A percentile compares a stretch with the other conserved stretches of the same genome.
Evolutionary conservation across 1,140 invertebrate species (phyloP).

Genomic region (Kradibia gibbosae): DNA sequence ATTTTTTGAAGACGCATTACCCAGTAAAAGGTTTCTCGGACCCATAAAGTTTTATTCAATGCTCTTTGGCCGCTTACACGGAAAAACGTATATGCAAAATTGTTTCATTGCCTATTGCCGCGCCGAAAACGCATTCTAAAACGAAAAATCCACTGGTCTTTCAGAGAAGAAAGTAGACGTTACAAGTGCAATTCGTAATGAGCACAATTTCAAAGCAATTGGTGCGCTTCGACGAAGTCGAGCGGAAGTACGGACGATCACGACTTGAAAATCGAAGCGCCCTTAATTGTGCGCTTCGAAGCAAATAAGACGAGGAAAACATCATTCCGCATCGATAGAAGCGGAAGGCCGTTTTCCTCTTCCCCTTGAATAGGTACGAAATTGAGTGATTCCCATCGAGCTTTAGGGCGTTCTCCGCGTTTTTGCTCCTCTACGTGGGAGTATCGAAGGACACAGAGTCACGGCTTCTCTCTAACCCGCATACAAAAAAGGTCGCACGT

Average conservation of each 20-base stretch:
- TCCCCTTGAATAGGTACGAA: not conserved
- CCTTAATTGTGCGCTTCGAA: not conserved
- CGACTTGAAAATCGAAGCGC: not conserved
- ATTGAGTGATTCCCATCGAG: not conserved
- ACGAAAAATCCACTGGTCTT: not conserved
- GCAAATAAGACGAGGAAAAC: no score
- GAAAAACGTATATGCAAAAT: slow-evolving; percentile 28
- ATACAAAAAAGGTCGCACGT: slow-evolving; percentile 9
- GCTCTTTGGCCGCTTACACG: slow-evolving; percentile 9
- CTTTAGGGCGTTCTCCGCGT: not conserved
- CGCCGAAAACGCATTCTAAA: slow-evolving; percentile 9
- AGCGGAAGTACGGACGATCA: not conserved
- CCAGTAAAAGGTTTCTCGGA: slow-evolving; percentile 42
- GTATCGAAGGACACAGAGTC: not conserved
- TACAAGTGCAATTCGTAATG: not conserved
- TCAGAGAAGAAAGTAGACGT: slow-evolving; percentile 15
- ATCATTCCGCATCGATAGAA: no score
- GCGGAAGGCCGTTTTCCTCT: no score
- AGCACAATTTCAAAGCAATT: not conserved
- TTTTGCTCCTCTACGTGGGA: not conserved
- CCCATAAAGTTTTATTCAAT: slow-evolving; percentile 38
- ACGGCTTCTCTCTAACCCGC: not conserved
- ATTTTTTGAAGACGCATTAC: slow-evolving; percentile 37
- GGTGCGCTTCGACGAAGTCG: not conserved
- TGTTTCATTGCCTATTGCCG: slow-evolving; percentile 1